These are phyloP conservation scores for Ivindomyrus marchei DNA, from an alignment of 2,113 vertebrate genomes.

Conservation along the genomic window DNA sequence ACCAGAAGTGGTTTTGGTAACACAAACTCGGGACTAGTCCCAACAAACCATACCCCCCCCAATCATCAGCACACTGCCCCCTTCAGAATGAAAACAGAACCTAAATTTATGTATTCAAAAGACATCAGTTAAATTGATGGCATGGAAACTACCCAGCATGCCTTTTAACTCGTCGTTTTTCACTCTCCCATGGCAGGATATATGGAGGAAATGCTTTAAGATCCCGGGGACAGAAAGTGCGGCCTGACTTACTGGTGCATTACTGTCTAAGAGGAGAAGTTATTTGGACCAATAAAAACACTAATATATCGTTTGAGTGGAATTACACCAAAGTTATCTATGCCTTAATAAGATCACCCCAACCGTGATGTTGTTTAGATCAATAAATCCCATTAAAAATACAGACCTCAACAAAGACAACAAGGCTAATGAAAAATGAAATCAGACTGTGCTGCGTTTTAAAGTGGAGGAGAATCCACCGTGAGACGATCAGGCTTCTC, in stretches of 20 bases:
- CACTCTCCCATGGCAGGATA: conserved; percentile 55
- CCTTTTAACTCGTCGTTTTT: conserved; percentile 57
- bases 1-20: background rate
- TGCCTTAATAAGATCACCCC: conserved; percentile 65
- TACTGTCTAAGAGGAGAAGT: conserved; percentile 70
- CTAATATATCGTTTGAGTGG: conserved; percentile 69
- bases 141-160: conserved; percentile 62
- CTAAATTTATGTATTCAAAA: conserved; percentile 52
- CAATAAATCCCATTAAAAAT: conserved; percentile 70
- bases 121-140: conserved; percentile 52
- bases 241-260: conserved; percentile 65
- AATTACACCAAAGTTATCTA: conserved; percentile 70
- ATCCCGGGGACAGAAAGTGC: conserved; percentile 60
- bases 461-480: conserved; percentile 42
- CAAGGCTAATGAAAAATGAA: conserved; percentile 43
- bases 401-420: conserved; percentile 61
- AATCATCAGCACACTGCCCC: background rate
- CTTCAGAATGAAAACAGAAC: conserved; percentile 3
- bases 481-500: conserved; percentile 44
- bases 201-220: conserved; percentile 67
- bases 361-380: conserved; percentile 71
- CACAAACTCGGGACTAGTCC: background rate
- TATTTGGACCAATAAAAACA: conserved; percentile 70
- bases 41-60: background rate
- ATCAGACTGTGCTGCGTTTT: conserved; percentile 42